Base-by-base conservation (phyloP, 2,797 vertebrate species). In the Lepilemur ruficaudatus region DNA sequence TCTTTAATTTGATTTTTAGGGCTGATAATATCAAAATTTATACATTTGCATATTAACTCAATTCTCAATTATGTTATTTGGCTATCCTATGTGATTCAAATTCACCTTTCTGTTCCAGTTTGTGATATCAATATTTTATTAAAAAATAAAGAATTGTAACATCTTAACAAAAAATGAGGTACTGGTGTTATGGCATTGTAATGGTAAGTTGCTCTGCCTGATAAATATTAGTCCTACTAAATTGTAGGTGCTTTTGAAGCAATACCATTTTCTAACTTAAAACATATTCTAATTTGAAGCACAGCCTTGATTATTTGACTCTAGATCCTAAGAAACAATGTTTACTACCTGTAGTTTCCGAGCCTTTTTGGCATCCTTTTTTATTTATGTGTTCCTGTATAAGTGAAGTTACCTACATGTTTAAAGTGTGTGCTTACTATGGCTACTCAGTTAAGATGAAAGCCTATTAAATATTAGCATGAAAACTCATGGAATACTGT, bases 391-490 rank as follows among this genome's bases (percentile, higher is more conserved):
- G 46, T 91, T 48, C 57, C 23, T 93, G 48, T 80, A 20, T 0
- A 75, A 57, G 23, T 69, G 48, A 83, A 46, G 48, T 89, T 23
- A 81, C 52, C 25, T 94, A 41, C 25, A 86, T 90, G 97, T 95
- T 82, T 48, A 81, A 88, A 96, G n/a, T 59, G 85, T 97, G 15
- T 41, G 17, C 32, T 96, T 96, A 55, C 32, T 22, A 85, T 38
- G 41, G 75, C 80, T 97, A 82, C 67, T 4, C 69, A 52, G 50
- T 38, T 15, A 25, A 59, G 4, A 57, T 89, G 50, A 69, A 78
- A 50, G 2, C 12, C n/a, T 72, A 41, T 70, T 75, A 12, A 94
- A 55, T 38, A 35, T 61, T 95, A 82, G n/a, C 48, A 93, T 41
- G 61, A 89, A 97, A 97, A 81, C 30, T 30, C 18, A 30, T 0